phyloP scores from a whole-genome alignment of 1,140 invertebrate species.

The Dolichoris vasculosae region DNA sequence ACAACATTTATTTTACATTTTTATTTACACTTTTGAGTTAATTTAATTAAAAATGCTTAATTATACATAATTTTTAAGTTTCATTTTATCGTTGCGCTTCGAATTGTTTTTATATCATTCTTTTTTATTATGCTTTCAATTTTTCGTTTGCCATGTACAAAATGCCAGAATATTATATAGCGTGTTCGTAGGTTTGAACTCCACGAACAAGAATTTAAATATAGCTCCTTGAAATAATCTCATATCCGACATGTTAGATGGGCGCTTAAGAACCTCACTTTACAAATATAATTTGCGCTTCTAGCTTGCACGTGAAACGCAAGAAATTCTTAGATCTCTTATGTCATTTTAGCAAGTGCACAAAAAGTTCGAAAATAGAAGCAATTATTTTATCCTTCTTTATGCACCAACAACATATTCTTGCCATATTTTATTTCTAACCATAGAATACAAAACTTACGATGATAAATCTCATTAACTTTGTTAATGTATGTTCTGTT shows the following conservation, averaged over 20 bases:
- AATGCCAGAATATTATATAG: not conserved
- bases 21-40: too few species aligned
- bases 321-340: conserved; percentile 32
- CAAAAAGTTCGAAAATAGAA: not conserved
- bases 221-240: conserved; percentile 29
- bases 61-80: too few species aligned
- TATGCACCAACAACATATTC: not conserved
- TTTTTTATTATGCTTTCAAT: too few species aligned
- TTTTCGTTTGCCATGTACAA: not conserved
- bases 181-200: conserved; percentile 2
- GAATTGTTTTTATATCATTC: too few species aligned
- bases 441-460: not conserved
- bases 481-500: not conserved
- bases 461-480: not conserved
- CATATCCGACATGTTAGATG: conserved; percentile 22
- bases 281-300: conserved; percentile 15
- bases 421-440: not conserved
- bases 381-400: not conserved
- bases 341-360: conserved; percentile 4
- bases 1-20: too few species aligned
- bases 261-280: not conserved
- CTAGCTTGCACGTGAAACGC: not conserved
- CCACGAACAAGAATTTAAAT: conserved; percentile 3
- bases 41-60: too few species aligned
- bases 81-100: too few species aligned